Evolutionary conservation across 2,888 invertebrate species (phyloP).

Genomic region (Yponomeuta plumbellus): DNA sequence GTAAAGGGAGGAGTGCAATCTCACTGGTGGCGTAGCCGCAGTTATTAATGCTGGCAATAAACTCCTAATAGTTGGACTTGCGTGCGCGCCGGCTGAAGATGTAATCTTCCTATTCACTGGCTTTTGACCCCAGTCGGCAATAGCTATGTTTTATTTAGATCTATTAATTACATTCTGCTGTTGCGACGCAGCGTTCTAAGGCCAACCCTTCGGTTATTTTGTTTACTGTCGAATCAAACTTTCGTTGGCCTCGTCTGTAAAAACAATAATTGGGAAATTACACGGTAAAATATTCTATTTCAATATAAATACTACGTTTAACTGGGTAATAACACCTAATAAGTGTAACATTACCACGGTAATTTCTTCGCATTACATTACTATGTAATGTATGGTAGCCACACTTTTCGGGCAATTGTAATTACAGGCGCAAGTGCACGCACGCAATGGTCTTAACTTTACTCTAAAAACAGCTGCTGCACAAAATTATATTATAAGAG

Average conservation of each 20-base stretch:
- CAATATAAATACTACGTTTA: not conserved
- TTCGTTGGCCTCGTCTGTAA: not conserved
- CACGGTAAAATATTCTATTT: not conserved
- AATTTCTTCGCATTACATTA: constrained; percentile 1
- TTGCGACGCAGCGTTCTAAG: not conserved
- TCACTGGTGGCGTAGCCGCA: constrained; percentile 30
- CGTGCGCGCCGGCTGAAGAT: constrained; percentile 35
- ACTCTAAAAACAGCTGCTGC: constrained; percentile 32
- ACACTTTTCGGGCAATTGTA: constrained; percentile 28
- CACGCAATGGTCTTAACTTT: constrained; percentile 32
- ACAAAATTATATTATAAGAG: constrained; percentile 37
- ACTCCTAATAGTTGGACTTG: constrained; percentile 38
- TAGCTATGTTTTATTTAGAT: constrained; percentile 35
- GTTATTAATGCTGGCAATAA: constrained; percentile 43
- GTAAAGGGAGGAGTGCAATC: constrained; percentile 16
- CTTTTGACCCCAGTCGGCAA: constrained; percentile 43
- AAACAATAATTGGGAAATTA: not conserved
- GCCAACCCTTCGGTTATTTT: not conserved
- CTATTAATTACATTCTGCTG: constrained; percentile 28
- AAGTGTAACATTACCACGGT: constrained; percentile 6
- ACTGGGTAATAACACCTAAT: constrained; percentile 6
- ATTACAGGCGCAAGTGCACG: constrained; percentile 28
- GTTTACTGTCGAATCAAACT: not conserved
- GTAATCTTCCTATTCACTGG: constrained; percentile 46
- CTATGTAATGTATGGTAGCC: too few relatives aligned